Base-by-base conservation (phyloP, 2,797 vertebrate genomes). In the Benthosema pterotum region DNA sequence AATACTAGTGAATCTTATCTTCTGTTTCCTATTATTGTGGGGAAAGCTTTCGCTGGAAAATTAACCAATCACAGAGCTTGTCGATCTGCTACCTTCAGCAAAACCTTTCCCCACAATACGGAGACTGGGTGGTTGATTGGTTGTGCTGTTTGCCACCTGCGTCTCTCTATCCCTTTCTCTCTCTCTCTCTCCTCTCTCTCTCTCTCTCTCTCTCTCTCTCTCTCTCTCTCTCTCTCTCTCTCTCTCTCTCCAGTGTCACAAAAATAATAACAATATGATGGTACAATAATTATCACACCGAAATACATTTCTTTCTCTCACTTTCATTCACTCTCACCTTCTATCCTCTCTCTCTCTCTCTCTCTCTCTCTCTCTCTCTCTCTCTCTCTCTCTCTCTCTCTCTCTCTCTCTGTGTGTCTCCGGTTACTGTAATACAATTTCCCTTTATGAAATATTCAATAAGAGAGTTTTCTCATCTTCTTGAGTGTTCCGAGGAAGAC, bases 401-500 rank as follows among this genome's bases (percentile, higher is more conserved):
- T 32, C 42, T 53, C 38, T 58, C 50, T 28, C 51, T 65, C 49
- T 28, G 12, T 38, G 52, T 61, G 32, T 38, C 32, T 38, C 32
- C 32, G 8, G 32, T 38, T 38, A 38, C 32, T 38, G 32, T 67
- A 55, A 48, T 46, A 48, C 56, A 62, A 57, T 71, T 65, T 55
- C 50, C 25, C 13, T 11, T 1, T 43, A 74, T 87, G 25, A 83
- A 80, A 88, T 77, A 86, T 88, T 79, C 66, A 83, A 79, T 19
- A 66, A 54, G 61, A 64, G 48, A 42, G 47, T 67, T 81, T 81
- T 73, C 62, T 84, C 63, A 61, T 47, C 57, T 55, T 80, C 74
- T 78, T 38, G 32, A 71, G 78, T 69, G 61, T 73, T 72, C 17
- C 66, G 71, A 72, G 68, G 58, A 72, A 72, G 60, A 66, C 17